phyloP scores from a whole-genome alignment of 2,888 invertebrate species.

The Ctenicera cuprea region DNA sequence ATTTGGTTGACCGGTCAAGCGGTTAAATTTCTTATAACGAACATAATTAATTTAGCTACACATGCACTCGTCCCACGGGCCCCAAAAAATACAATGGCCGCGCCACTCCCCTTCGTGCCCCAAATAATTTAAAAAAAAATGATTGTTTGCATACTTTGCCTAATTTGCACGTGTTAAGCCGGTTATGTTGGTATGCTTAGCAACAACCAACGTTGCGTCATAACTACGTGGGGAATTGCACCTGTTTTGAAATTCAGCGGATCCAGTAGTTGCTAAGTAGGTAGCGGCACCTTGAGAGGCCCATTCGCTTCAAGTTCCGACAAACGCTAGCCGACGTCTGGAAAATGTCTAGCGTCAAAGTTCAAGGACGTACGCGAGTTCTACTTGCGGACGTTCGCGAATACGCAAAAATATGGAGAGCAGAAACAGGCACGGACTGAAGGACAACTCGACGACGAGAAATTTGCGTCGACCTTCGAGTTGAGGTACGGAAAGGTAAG shows the following conservation, averaged over 20 bases:
- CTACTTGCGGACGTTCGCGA: slow-evolving; percentile 42
- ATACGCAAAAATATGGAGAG: slow-evolving; percentile 25
- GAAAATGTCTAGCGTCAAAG: slow-evolving; percentile 52
- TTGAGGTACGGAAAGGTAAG: too few species aligned
- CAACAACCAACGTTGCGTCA: slow-evolving; percentile 38
- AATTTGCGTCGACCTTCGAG: not conserved
- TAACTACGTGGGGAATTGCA: slow-evolving; percentile 38
- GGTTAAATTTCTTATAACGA: slow-evolving; percentile 24
- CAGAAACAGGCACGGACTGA: not conserved
- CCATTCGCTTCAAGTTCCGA: slow-evolving; percentile 43
- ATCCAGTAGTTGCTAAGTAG: slow-evolving; percentile 45
- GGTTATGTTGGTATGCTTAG: slow-evolving; percentile 33
- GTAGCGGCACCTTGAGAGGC: slow-evolving; percentile 31
- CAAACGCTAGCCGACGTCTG: slow-evolving; percentile 49
- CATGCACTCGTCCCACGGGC: not conserved
- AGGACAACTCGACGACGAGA: slow-evolving; percentile 18
- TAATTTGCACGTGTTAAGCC: slow-evolving; percentile 33
- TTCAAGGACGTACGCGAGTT: slow-evolving; percentile 57
- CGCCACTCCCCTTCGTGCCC: slow-evolving; percentile 15
- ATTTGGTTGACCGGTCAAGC: slow-evolving; percentile 42
- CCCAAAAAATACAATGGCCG: slow-evolving; percentile 12
- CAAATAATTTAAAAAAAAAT: slow-evolving; percentile 22
- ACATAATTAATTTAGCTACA: slow-evolving; percentile 21
- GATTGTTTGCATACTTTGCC: slow-evolving; percentile 24
- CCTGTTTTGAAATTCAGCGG: slow-evolving; percentile 45